Percentiles rank a stretch among this genome's conserved stretches.
Evolutionary conservation across 2,888 invertebrate genomes (phyloP).

Genomic region (Thecocarcelia acutangulata): DNA sequence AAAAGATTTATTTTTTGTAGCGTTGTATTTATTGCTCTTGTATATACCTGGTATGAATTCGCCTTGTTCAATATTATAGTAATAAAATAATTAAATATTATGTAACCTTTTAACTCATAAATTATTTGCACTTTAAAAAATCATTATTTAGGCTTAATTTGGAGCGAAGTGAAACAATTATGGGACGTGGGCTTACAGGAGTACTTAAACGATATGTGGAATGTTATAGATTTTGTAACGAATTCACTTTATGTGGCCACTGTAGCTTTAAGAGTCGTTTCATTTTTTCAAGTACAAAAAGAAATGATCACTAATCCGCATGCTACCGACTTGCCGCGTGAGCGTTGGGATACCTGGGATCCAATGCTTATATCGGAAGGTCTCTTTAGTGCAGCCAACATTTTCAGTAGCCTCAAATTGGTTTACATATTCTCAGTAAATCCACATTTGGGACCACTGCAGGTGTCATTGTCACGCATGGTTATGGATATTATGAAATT

Average conservation of each 20-base stretch:
- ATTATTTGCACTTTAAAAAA: too few species aligned
- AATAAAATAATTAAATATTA: too few species aligned
- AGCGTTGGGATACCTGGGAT: constrained; percentile 99
- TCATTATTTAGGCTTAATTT: constrained; percentile 90
- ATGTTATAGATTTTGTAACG: constrained; percentile 99
- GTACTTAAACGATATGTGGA: constrained; percentile 99
- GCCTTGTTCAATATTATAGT: too few species aligned
- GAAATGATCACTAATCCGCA: constrained; percentile 85
- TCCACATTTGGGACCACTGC: constrained; percentile 97
- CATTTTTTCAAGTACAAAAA: constrained; percentile 94
- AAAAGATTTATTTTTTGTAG: too few species aligned
- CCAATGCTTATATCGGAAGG: constrained; percentile 98
- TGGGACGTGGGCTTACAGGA: constrained; percentile 99
- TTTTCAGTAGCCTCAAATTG: constrained; percentile 93
- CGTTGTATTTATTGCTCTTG: too few species aligned
- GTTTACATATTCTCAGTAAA: constrained; percentile 99
- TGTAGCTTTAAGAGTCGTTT: constrained; percentile 95
- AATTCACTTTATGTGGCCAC: constrained; percentile 99
- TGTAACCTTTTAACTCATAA: too few species aligned
- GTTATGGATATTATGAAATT: constrained; percentile 98
- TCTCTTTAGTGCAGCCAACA: constrained; percentile 98
- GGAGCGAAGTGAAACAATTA: constrained; percentile 99
- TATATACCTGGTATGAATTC: too few species aligned
- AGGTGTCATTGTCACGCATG: constrained; percentile 97
- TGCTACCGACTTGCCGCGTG: constrained; percentile 87